These are phyloP conservation scores for Corydoras sp. DNA, from an alignment of 2,113 vertebrate species.

Conservation along the genomic window DNA sequence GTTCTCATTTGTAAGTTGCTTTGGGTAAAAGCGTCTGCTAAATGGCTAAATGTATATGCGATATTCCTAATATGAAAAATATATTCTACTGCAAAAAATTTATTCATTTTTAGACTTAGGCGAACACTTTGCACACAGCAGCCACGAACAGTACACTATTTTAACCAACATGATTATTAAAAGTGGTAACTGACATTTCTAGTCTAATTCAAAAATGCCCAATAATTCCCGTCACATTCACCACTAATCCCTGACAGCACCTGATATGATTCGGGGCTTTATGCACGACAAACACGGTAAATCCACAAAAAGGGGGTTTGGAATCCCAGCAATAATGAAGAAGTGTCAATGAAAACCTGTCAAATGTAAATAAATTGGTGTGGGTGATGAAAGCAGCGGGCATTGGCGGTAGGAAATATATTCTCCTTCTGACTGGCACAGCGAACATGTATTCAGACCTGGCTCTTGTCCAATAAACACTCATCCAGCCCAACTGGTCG, in stretches of 20 bases:
- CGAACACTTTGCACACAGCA: background rate
- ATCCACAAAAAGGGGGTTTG: slow-evolving; percentile 10
- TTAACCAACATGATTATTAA: background rate
- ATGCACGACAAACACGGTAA: slow-evolving; percentile 8
- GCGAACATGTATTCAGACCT: slow-evolving; percentile 38
- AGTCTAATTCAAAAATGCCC: background rate
- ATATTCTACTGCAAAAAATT: too few species aligned
- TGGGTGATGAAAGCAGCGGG: slow-evolving; percentile 43
- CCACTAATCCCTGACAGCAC: slow-evolving; percentile 25
- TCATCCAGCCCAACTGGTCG: slow-evolving; percentile 24
- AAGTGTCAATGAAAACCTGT: slow-evolving; percentile 39
- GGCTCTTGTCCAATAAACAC: slow-evolving; percentile 38
- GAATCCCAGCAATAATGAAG: slow-evolving; percentile 31
- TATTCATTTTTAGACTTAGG: too few species aligned
- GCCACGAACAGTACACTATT: background rate
- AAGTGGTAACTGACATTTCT: background rate
- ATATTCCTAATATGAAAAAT: too few species aligned
- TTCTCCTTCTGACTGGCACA: slow-evolving; percentile 32
- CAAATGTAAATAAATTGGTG: slow-evolving; percentile 48
- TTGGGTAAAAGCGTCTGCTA: too few species aligned
- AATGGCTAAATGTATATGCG: too few species aligned
- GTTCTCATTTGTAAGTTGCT: too few species aligned
- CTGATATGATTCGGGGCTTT: slow-evolving; percentile 19
- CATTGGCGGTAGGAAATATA: slow-evolving; percentile 31
- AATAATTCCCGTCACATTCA: slow-evolving; percentile 13